Conservation (phyloP, 2,113 vertebrate genomes). For the Petrocephalus zakoni region DNA sequence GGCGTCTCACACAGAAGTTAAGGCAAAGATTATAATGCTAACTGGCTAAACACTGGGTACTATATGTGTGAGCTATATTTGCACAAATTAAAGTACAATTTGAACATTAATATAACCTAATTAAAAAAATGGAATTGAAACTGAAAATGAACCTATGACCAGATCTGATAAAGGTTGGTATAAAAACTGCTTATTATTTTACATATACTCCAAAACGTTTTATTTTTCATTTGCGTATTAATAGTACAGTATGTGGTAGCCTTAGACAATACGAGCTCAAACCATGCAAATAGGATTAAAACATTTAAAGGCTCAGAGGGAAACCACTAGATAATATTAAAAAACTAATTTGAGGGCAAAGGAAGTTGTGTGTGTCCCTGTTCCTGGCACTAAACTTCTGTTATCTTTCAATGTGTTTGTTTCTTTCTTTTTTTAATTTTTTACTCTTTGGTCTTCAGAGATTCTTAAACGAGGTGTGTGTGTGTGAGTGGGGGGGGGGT, state of each 20-base stretch:
- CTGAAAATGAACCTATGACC: background rate
- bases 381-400: background rate
- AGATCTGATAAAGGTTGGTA: background rate
- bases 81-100: background rate
- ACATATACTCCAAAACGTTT: background rate
- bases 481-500: background rate
- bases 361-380: background rate
- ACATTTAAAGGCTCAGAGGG: background rate
- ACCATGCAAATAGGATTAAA: background rate
- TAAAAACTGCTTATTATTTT: background rate
- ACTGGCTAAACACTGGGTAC: background rate
- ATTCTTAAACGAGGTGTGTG: constrained; percentile 14
- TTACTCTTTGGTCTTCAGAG: constrained; percentile 15
- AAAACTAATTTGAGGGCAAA: background rate
- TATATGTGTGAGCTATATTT: background rate
- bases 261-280: background rate
- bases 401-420: background rate
- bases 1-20: background rate
- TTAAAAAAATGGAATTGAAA: background rate
- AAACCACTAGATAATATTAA: background rate
- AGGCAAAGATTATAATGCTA: background rate
- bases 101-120: background rate
- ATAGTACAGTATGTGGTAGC: background rate
- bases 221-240: background rate
- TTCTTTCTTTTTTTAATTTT: background rate